Evolutionary conservation across 2,797 vertebrate species (phyloP).

Genomic region (Chaunax sp.): DNA sequence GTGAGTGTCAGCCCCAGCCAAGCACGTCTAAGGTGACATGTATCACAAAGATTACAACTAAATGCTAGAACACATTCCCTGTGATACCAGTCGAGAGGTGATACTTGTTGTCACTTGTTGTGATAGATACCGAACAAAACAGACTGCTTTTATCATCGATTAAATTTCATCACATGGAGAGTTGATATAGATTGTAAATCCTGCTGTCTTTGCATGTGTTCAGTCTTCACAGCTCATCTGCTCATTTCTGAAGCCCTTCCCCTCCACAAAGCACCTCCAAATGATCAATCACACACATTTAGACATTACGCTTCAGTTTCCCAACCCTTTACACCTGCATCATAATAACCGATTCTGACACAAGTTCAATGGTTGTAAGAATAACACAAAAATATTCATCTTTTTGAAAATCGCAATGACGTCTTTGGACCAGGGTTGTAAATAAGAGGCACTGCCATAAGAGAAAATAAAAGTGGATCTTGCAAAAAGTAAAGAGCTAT

Average conservation of each 20-base stretch:
- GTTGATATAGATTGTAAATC: constrained; percentile 9
- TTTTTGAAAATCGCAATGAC: not conserved
- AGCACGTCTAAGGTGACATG: constrained; percentile 56
- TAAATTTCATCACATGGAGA: constrained; percentile 48
- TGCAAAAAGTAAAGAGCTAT: constrained; percentile 27
- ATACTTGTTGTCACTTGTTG: constrained; percentile 65
- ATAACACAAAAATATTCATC: not conserved
- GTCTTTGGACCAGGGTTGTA: not conserved
- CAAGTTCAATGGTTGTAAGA: not conserved
- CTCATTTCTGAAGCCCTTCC: constrained; percentile 31
- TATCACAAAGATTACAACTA: constrained; percentile 50
- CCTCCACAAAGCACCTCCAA: constrained; percentile 18
- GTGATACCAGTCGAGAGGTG: constrained; percentile 51
- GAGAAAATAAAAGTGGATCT: constrained; percentile 15
- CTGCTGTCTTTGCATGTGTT: constrained; percentile 55
- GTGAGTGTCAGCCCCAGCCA: constrained; percentile 42
- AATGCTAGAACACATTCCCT: constrained; percentile 50
- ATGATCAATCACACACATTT: constrained; percentile 21
- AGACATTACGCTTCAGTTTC: constrained; percentile 4
- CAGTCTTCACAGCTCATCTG: constrained; percentile 54
- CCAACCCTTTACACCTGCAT: not conserved
- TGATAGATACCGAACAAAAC: constrained; percentile 65
- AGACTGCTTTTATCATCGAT: constrained; percentile 50
- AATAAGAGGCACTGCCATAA: not conserved
- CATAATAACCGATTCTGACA: not conserved